phyloP scores from a whole-genome alignment of 2,113 vertebrate genomes.

The Bettongia penicillata region DNA sequence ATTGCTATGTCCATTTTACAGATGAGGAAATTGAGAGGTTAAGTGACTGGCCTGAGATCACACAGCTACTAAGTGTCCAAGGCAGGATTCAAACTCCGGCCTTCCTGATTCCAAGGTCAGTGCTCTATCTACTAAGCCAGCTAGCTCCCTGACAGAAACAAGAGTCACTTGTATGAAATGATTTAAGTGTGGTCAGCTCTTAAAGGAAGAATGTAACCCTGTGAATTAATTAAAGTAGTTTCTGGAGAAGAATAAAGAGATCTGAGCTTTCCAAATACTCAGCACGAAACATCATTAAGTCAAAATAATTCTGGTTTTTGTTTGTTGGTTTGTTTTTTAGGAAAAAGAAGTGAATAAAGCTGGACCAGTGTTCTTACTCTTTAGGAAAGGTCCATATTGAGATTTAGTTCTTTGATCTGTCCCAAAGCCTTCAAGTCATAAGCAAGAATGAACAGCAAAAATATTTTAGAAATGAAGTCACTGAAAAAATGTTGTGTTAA shows the following conservation, averaged over 20 bases:
- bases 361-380: slow-evolving; percentile 42
- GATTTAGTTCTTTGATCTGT: slow-evolving; percentile 23
- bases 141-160: too few species aligned
- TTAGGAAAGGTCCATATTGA: slow-evolving; percentile 50
- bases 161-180: neutral
- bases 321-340: neutral
- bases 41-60: neutral
- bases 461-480: slow-evolving; percentile 48
- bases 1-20: neutral
- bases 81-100: neutral
- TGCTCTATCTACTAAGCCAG: neutral
- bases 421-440: slow-evolving; percentile 21
- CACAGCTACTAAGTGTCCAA: neutral
- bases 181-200: slow-evolving; percentile 41
- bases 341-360: slow-evolving; percentile 34
- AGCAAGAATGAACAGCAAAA: slow-evolving; percentile 39
- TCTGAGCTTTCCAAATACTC: slow-evolving; percentile 45
- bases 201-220: slow-evolving; percentile 42
- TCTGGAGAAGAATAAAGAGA: slow-evolving; percentile 5
- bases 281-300: slow-evolving; percentile 38
- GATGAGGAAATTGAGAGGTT: neutral
- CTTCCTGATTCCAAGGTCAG: neutral
- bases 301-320: slow-evolving; percentile 10
- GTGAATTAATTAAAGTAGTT: slow-evolving; percentile 43
- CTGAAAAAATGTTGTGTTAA: slow-evolving; percentile 29